Conservation (phyloP, 2,797 vertebrate species). For the Parauchenoglanis punctatus region DNA sequence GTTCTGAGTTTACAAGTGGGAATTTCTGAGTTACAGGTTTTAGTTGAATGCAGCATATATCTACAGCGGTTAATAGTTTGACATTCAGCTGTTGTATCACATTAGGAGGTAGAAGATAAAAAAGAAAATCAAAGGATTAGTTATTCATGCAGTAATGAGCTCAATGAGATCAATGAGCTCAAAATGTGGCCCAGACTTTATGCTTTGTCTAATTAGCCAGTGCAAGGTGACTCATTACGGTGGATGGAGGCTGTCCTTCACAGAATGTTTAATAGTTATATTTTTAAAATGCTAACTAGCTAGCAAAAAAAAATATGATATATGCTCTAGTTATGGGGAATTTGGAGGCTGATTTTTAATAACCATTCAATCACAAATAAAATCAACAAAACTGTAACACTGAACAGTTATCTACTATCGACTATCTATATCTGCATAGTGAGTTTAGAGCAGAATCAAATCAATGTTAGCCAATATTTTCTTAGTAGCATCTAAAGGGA, state of each 20-base stretch:
- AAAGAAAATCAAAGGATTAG: background rate
- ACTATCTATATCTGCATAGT: background rate
- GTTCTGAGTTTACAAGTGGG: background rate
- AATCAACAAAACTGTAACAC: background rate
- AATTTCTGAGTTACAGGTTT: background rate
- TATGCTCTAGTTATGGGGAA: background rate
- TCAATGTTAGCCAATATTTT: background rate
- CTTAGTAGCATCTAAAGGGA: background rate
- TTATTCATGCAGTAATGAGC: background rate
- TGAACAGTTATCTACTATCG: no score
- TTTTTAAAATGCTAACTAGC: background rate
- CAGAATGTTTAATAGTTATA: background rate
- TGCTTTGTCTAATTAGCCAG: background rate
- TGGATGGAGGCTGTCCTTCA: background rate
- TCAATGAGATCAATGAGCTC: background rate
- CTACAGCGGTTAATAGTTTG: background rate
- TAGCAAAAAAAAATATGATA: background rate
- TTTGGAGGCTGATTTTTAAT: background rate
- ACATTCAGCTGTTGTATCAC: background rate
- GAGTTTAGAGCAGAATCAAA: background rate
- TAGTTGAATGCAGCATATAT: background rate
- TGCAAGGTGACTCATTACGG: background rate
- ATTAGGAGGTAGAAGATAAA: background rate
- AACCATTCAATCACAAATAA: background rate
- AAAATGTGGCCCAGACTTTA: background rate